These are phyloP conservation scores for Campoplex nolae DNA, from an alignment of 2,888 invertebrate genomes.

Conservation along the genomic window DNA sequence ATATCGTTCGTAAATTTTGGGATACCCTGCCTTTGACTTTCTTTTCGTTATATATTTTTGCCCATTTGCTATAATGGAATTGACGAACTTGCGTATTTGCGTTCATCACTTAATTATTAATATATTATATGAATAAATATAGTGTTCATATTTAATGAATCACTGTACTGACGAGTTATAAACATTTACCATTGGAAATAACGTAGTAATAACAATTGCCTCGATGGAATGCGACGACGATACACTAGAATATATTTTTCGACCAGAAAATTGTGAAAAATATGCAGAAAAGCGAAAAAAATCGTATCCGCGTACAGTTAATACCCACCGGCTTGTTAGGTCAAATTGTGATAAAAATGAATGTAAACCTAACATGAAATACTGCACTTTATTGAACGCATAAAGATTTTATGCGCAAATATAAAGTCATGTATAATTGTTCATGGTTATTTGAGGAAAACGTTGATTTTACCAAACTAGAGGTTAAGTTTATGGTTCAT, in stretches of 20 bases:
- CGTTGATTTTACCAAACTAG: not conserved
- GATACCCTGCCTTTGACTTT: not conserved
- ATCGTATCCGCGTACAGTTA: not conserved
- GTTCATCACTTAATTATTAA: not conserved
- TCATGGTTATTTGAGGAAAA: not conserved
- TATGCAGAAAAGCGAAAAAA: not conserved
- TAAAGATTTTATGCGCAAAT: not conserved
- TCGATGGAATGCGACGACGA: not conserved
- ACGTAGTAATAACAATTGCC: not conserved
- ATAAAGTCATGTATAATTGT: not conserved
- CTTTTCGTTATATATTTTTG: not conserved
- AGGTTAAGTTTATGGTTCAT: not conserved
- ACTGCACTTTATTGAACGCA: not conserved
- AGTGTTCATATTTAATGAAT: constrained; percentile 1
- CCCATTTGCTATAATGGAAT: not conserved
- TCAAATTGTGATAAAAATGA: constrained; percentile 9
- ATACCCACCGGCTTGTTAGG: not conserved
- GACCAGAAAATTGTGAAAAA: not conserved
- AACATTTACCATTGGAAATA: not conserved
- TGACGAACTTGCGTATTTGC: not conserved
- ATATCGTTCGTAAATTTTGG: not conserved
- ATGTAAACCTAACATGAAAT: constrained; percentile 6
- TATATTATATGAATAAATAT: not conserved
- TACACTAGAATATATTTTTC: constrained; percentile 27
- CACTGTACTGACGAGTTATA: not conserved